A percentile compares a stretch with the other conserved stretches of the same genome.
phyloP scores from a whole-genome alignment of 2,113 vertebrate genomes.

The Suncus etruscus region DNA sequence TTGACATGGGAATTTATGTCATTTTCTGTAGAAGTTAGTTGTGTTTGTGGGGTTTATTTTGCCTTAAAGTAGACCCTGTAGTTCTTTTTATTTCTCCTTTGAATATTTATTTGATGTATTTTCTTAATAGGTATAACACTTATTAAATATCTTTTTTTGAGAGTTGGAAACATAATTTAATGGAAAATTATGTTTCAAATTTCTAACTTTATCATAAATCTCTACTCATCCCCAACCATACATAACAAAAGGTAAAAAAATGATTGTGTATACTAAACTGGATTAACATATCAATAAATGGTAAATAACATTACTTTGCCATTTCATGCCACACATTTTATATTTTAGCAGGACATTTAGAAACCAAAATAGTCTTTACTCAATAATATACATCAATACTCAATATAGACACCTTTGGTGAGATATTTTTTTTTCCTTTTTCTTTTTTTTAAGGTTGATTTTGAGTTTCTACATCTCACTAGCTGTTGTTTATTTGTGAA shows the following conservation, averaged over 20 bases:
- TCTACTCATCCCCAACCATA: background rate
- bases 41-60: too few species aligned
- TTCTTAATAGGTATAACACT: too few species aligned
- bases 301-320: slow-evolving; percentile 11
- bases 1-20: too few species aligned
- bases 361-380: background rate
- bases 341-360: background rate
- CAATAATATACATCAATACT: background rate
- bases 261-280: background rate
- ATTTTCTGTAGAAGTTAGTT: too few species aligned
- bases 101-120: too few species aligned
- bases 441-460: too few species aligned
- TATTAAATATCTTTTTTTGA: too few species aligned
- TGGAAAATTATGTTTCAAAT: slow-evolving; percentile 47
- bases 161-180: slow-evolving; percentile 7
- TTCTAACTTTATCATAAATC: slow-evolving; percentile 27
- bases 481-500: too few species aligned
- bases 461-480: too few species aligned
- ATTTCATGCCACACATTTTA: background rate
- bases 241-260: background rate
- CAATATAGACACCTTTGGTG: background rate
- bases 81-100: too few species aligned
- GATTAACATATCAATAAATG: background rate
- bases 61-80: too few species aligned
- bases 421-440: slow-evolving; percentile 31